A percentile compares a stretch with the other conserved stretches of the same genome.
These are phyloP conservation scores for Yponomeuta cagnagella DNA, from an alignment of 2,888 invertebrate species.

Conservation along the genomic window DNA sequence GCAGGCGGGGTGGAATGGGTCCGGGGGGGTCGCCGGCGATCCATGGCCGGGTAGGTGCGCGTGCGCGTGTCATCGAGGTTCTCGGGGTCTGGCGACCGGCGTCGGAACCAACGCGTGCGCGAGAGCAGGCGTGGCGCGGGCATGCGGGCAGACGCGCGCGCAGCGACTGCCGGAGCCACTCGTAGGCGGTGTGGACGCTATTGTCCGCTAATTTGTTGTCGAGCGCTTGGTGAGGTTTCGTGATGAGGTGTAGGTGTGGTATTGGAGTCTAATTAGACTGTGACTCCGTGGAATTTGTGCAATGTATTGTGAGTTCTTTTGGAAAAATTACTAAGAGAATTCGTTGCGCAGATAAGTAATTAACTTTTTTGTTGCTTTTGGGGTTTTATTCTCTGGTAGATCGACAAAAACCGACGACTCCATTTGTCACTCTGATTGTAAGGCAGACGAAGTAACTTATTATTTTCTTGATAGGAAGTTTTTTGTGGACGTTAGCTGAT, in stretches of 20 bases:
- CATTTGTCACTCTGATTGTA: too few species aligned
- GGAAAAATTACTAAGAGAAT: too few species aligned
- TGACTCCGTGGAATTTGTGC: too few species aligned
- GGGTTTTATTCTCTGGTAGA: too few species aligned
- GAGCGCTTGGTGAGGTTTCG: background rate
- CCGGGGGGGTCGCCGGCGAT: slow-evolving; percentile 46
- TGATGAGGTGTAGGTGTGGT: background rate
- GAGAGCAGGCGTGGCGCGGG: slow-evolving; percentile 57
- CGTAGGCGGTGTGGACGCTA: slow-evolving; percentile 38
- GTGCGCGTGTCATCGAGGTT: slow-evolving; percentile 43
- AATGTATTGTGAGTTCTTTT: too few species aligned
- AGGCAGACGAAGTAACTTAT: too few species aligned
- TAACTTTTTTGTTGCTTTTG: too few species aligned
- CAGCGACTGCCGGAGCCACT: slow-evolving; percentile 23
- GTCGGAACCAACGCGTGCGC: slow-evolving; percentile 21
- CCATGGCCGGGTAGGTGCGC: slow-evolving; percentile 37
- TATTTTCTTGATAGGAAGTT: too few species aligned
- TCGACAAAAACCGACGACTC: too few species aligned
- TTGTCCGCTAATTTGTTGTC: slow-evolving; percentile 34
- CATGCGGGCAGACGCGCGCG: slow-evolving; percentile 51
- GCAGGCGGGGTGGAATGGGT: slow-evolving; percentile 38
- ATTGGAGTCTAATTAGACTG: too few species aligned
- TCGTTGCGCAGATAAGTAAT: too few species aligned
- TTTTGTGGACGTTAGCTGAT: too few species aligned
- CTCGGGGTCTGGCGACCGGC: slow-evolving; percentile 45